phyloP scores from a whole-genome alignment of 2,113 vertebrate genomes.

The Crocuta crocuta region DNA sequence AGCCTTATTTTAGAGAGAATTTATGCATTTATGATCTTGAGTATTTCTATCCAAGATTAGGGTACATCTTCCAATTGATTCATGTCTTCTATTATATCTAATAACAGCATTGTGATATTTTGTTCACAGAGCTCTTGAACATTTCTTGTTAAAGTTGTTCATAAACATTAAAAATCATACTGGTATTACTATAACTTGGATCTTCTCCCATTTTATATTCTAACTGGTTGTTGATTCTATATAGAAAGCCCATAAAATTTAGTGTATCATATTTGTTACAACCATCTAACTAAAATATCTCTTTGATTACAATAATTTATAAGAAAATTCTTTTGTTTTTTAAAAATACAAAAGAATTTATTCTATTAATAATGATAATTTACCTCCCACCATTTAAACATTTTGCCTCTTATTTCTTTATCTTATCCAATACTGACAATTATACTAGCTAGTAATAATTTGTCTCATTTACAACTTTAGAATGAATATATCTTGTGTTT shows the following conservation, averaged over 20 bases:
- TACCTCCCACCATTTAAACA: neutral
- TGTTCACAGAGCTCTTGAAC: neutral
- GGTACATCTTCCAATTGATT: neutral
- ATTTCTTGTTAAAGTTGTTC: neutral
- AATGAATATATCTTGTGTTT: neutral
- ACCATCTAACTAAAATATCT: neutral
- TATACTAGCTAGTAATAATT: neutral
- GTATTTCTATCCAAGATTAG: neutral
- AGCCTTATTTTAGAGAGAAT: neutral
- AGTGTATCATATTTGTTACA: neutral
- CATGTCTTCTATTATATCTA: neutral
- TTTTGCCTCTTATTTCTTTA: neutral
- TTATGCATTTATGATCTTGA: neutral
- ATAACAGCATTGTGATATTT: neutral
- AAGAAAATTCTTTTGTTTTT: neutral
- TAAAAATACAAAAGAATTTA: neutral
- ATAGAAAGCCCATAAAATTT: neutral
- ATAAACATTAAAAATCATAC: neutral
- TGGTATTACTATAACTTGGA: neutral
- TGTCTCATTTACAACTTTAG: neutral
- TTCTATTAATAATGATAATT: constrained; percentile 1
- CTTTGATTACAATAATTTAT: neutral
- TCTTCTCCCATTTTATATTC: neutral
- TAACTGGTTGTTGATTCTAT: neutral
- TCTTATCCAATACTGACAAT: neutral